Evolutionary conservation across 2,113 vertebrate genomes (phyloP), one percentile per base, ranked within the genome.

Genomic region (Hipposideros armiger): DNA sequence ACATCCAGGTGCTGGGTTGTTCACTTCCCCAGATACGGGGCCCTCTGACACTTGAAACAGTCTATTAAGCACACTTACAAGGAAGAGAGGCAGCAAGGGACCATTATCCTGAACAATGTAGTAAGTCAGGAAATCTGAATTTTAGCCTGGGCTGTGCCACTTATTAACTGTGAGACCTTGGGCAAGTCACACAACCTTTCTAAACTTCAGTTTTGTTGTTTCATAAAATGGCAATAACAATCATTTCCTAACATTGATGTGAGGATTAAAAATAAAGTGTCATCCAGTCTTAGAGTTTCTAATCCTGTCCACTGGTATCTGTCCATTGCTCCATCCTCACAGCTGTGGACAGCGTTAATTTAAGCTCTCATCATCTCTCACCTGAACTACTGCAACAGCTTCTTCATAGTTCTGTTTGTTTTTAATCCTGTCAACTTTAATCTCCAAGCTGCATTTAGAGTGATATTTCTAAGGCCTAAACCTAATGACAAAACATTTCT

Each of bases 81-180:
- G 90, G 73, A 92, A 28, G 80, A 91, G n/a, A 98, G 97, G 94
- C 96, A 98, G 97, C 97, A 98, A 98, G 97, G 97, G 96, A 98
- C 97, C 97, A 97, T 96, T 67, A 93, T 56, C 86, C 95, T 96
- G 95, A 97, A 91, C 83, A 92, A 96, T 22, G 40, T 11, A 83
- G 64, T 96, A 54, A 87, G 60, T 90, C 86, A 96, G 86, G 50
- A 93, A 95, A 97, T 64, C 76, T 95, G 77, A 82, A 17, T 87
- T 83, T 64, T 83, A 95, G 50, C 81, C 87, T 97, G 96, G 95
- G 94, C 90, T 96, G 74, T 94, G 82, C 87, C 52, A 94, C 88
- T 89, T 91, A 81, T 30, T 77, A 94, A 94, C 86, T 97, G 88
- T 78, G 80, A 45, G 95, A 98, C 45, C 95, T 95, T 97, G 92